Evolutionary conservation across 1,140 invertebrate species (phyloP).

Genomic region (Camponotus floridanus): DNA sequence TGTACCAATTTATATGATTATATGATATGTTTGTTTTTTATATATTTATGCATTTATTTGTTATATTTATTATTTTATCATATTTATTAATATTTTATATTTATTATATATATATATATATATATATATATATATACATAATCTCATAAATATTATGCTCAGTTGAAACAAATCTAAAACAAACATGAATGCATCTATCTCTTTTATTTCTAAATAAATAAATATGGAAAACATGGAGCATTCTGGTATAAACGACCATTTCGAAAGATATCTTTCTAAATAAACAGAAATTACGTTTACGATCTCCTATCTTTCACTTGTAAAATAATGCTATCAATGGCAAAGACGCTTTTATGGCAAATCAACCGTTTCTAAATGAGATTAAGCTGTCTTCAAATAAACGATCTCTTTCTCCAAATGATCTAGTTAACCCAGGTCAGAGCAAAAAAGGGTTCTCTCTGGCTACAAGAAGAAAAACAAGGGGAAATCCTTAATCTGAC

Average conservation of each 20-base stretch:
- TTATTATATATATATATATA: not conserved
- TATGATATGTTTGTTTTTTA: not conserved
- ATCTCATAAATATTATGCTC: not conserved
- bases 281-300: not conserved
- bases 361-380: not conserved
- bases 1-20: too few species aligned
- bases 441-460: not conserved
- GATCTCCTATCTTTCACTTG: not conserved
- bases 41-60: not conserved
- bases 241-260: not conserved
- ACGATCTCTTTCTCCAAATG: not conserved
- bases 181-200: not conserved
- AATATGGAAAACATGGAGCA: not conserved
- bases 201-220: too few species aligned
- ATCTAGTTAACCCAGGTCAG: constrained; percentile 63
- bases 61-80: constrained; percentile 8
- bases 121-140: not conserved
- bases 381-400: not conserved
- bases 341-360: too few species aligned
- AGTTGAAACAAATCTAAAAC: not conserved
- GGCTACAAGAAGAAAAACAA: constrained; percentile 26
- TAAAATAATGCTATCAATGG: not conserved
- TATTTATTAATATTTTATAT: not conserved
- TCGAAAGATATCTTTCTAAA: not conserved
- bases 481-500: constrained; percentile 62